Conservation (phyloP, 2,113 vertebrate species). For the Syngnathoides biaculeatus region DNA sequence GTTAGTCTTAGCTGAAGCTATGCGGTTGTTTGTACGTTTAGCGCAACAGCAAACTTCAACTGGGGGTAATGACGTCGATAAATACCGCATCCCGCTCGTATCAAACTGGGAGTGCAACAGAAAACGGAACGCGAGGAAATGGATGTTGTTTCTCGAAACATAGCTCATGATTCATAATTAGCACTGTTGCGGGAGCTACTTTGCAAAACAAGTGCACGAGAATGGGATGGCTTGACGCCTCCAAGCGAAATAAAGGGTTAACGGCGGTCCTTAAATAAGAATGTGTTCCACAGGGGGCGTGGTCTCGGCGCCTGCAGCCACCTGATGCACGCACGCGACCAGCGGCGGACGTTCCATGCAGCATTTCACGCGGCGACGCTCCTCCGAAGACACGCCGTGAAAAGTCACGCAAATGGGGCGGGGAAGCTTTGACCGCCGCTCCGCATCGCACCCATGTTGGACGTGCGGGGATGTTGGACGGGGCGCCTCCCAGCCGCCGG, state of each 20-base stretch:
- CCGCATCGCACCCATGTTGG: slow-evolving; percentile 2
- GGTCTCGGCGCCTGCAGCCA: slow-evolving; percentile 16
- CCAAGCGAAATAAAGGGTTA: background rate
- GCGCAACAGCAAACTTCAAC: too few species aligned
- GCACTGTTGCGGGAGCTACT: too few species aligned
- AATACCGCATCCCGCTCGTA: too few species aligned
- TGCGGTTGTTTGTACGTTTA: too few species aligned
- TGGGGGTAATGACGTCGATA: too few species aligned
- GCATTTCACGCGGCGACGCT: background rate
- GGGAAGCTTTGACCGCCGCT: background rate
- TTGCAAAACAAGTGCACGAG: too few species aligned
- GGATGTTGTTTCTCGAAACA: too few species aligned
- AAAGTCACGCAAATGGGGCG: background rate
- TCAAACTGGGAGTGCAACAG: too few species aligned
- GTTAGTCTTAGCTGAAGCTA: too few species aligned
- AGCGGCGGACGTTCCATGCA: background rate
- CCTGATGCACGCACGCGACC: slow-evolving; percentile 34
- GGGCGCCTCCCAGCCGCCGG: background rate
- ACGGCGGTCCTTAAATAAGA: background rate
- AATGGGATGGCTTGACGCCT: background rate
- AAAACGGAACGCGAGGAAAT: too few species aligned
- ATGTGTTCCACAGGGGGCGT: background rate
- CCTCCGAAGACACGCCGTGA: background rate
- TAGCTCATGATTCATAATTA: too few species aligned
- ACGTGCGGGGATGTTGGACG: background rate